Conservation (phyloP, 37 sponge, comb jelly and placozoan genomes). For the Mnemiopsis leidyi region DNA sequence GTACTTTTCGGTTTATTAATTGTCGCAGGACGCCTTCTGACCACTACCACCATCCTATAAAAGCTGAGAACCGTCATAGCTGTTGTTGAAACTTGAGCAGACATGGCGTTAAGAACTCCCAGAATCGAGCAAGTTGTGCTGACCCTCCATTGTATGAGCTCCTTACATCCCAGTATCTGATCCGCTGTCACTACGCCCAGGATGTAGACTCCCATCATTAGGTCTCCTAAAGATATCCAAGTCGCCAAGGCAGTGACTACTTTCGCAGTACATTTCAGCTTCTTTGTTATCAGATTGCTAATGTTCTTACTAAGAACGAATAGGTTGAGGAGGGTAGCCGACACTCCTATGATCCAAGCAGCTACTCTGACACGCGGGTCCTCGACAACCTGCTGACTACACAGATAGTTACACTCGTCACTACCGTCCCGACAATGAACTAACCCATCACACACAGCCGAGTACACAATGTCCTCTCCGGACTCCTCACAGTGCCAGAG, state of each 20-base stretch:
- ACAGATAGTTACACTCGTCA: slow-evolving; percentile 40
- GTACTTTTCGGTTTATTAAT: not conserved
- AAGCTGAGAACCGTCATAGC: slow-evolving; percentile 18
- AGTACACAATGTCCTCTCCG: not conserved
- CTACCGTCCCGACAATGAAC: not conserved
- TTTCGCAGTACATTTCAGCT: not conserved
- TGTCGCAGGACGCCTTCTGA: not conserved
- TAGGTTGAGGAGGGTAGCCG: not conserved
- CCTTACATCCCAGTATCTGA: too few relatives aligned
- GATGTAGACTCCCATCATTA: not conserved
- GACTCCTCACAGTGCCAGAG: not conserved
- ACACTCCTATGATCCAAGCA: not conserved
- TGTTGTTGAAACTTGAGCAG: not conserved
- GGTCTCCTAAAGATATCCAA: not conserved
- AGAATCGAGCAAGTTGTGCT: not conserved
- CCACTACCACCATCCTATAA: not conserved
- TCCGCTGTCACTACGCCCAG: not conserved
- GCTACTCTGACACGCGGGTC: not conserved
- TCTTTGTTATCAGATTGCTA: not conserved
- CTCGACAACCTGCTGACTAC: slow-evolving; percentile 4
- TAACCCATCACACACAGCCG: slow-evolving; percentile 41
- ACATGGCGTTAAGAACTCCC: not conserved
- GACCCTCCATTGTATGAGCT: not conserved
- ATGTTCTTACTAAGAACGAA: not conserved
- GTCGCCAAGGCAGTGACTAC: not conserved